Evolutionary conservation across 2,888 invertebrate genomes (phyloP), one percentile per base, ranked within the genome.

Genomic region (Cataglyphis rosenhaueri): DNA sequence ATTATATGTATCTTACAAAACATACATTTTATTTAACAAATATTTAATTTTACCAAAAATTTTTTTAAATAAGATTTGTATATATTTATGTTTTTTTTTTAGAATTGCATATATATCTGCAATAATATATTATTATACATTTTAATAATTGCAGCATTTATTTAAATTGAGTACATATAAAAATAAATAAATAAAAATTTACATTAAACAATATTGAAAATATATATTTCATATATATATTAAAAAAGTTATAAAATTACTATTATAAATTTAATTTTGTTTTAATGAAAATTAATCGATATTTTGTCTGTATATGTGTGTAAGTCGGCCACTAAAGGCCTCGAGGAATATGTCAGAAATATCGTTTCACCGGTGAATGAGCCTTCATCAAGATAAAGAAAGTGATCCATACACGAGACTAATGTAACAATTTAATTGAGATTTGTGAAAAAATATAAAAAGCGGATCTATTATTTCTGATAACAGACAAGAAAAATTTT

Each of bases 291-390:
- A 76, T 55, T 15, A 59, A 70, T 59, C 10, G 21, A 55, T n/a
- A 70, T 59, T 62, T 4, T 59, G 21, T 21, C 3, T 29, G 29
- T 52, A 44, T 41, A 64, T 78, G 79, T 82, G 74, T 84, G 71
- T 90, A 93, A 92, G 91, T 93, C 91, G 92, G 92, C 86, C 93
- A 88, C 79, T 85, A 87, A 89, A 88, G 88, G 91, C 93, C 92
- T 86, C 90, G 79, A 91, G 93, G 91, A 92, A 91, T 93, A 87
- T 93, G 93, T 93, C 93, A 92, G 88, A 85, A 90, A 89, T 84
- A 87, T 82, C 87, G 83, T 84, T 84, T 84, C 74, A 81, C 84
- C 81, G 86, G 87, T 82, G 84, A 86, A 82, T 84, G 88, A 71
- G 62, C 41, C 84, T 85, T 86, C 79, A 86, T 87, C 18, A 52